Base-by-base conservation (phyloP, 2,888 invertebrate genomes). In the Sarcophaga carnaria region DNA sequence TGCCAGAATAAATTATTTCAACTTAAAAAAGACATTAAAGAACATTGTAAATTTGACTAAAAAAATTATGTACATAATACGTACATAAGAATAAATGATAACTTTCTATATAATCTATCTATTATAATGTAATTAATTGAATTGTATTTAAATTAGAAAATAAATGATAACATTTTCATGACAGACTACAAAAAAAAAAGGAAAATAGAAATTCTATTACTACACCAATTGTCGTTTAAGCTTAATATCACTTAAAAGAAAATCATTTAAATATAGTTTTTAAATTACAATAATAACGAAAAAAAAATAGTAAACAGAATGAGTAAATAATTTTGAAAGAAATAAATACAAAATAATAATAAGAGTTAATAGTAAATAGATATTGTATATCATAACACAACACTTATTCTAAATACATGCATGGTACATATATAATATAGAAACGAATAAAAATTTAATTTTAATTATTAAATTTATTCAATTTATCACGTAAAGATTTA, bases 181-280 rank as follows among this genome's bases (percentile, higher is more conserved):
- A 37, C 37, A 37, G 37, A 37, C 37, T 10, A 37, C 37, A 37
- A 12, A 47, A 80, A 17, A 17, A 75, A 59, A 64, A 45, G 20
- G 6, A 49, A 6, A 49, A 75, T 62, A 22, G 10, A 62, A 17
- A 37, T 22, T 59, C 45, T 72, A 59, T 74, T 67, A 49, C 37
- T 49, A 69, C 54, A 27, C 37, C 62, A 81, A 81, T 69, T 8
- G 62, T 69, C 54, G 59, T 69, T 81, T 81, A 69, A 75, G 66
- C 75, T 54, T 54, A 12, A 54, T 54, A 54, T 14, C 17, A 54
- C 54, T 54, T 54, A 54, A 54, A 54, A 54, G 3, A 54, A 54
- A 54, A 54, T 54, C 54, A 54, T 14, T 12, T 17, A 54, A 37
- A 37, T 17, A 54, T 14, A 54, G 14, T 54, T 54, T 12, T 14